Base-by-base conservation (phyloP, 2,113 vertebrate genomes). In the Phodopus roborovskii region DNA sequence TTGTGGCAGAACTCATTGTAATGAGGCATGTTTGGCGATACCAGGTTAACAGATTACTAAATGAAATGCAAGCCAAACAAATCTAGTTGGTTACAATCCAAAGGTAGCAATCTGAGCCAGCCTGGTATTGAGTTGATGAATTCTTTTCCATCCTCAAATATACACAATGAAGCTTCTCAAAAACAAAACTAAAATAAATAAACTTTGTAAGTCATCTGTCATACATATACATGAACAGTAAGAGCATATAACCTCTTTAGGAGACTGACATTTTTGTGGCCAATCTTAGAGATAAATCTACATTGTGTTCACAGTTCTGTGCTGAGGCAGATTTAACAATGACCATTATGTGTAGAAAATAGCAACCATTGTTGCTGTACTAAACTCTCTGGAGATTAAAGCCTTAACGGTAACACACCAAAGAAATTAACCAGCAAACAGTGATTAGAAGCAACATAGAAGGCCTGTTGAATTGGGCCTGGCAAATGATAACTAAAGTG, bases 271-370 rank as follows among this genome's bases (percentile, higher is more conserved):
- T 96, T 97, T 97, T 93, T 85, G 84, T 19, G 56, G 85, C 53
- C 90, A 77, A n/a, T 96, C 79, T 84, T 96, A 96, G 78, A 66
- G 81, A 97, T 97, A 90, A 96, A 96, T 97, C 86, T 94, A 84
- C 95, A 97, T 97, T 97, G 97, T 98, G 58, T 96, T 94, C 96
- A 82, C 28, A 42, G 89, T 92, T 95, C 58, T 90, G 88, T 48
- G 48, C 75, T 94, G 66, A 58, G 53, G 84, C 88, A 95, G 84
- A 95, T 42, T 95, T 95, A 98, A 98, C 97, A 97, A 96, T 97
- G 93, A 93, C 97, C 88, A 97, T 98, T 98, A 97, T 97, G 90
- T 92, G 93, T 89, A 94, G 94, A 97, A 97, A 98, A 97, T 97
- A 97, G 89, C 82, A 91, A 78, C 95, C 94, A 97, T 96, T 98